A percentile compares a stretch with the other conserved stretches of the same genome.
phyloP scores from a whole-genome alignment of 2,888 invertebrate species.

The Heteromurus nitidus region DNA sequence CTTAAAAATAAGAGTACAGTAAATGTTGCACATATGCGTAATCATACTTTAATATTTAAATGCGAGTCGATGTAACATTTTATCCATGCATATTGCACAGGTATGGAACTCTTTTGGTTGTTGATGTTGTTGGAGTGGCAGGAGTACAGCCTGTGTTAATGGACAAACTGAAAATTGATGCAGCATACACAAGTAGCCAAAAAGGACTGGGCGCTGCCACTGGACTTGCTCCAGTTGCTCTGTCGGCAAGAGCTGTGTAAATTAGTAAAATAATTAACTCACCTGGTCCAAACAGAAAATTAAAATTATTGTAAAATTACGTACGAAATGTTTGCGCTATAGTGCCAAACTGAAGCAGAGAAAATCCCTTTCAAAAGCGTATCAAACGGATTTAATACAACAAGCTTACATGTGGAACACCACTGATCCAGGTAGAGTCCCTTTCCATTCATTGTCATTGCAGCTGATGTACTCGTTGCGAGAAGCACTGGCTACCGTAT shows the following conservation, averaged over 20 bases:
- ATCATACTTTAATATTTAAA: conserved; percentile 76
- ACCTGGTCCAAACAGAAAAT: neutral
- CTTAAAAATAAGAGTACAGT: neutral
- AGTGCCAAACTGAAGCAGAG: conserved; percentile 7
- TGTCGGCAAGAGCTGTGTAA: conserved; percentile 77
- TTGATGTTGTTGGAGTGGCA: conserved; percentile 85
- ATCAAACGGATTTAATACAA: neutral
- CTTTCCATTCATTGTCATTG: conserved; percentile 77
- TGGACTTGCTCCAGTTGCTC: conserved; percentile 85
- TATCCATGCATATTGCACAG: conserved; percentile 85
- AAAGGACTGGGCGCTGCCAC: conserved; percentile 85
- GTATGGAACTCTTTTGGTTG: conserved; percentile 82
- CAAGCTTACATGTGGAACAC: neutral
- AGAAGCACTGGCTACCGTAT: conserved; percentile 84
- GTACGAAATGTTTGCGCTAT: neutral
- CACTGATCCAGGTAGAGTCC: neutral
- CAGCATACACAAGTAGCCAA: conserved; percentile 85
- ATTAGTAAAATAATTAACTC: neutral
- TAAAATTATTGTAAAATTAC: neutral
- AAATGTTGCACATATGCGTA: neutral
- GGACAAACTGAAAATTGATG: conserved; percentile 85
- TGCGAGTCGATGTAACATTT: conserved; percentile 83
- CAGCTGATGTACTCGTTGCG: conserved; percentile 87
- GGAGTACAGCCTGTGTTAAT: conserved; percentile 83
- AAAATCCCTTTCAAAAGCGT: neutral